Conservation (phyloP, 2,113 vertebrate genomes). For the Dicerorhinus sumatrensis region DNA sequence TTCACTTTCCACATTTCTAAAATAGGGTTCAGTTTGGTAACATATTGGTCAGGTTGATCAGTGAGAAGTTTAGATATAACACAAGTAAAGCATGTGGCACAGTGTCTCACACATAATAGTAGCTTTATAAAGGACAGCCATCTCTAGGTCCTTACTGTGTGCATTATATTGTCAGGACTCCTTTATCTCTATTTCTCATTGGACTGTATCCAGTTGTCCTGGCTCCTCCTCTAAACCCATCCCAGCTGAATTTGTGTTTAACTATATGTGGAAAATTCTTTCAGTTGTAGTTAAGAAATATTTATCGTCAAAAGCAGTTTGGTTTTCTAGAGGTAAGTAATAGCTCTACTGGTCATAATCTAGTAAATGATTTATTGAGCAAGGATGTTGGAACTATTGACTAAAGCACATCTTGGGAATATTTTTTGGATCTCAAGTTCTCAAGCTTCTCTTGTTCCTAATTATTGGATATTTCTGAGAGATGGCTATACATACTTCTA, state of each 20-base stretch:
- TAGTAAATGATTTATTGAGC: not conserved
- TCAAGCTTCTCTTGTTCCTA: not conserved
- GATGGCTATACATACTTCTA: not conserved
- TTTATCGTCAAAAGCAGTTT: not conserved
- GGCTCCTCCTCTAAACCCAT: not conserved
- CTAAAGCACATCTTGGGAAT: not conserved
- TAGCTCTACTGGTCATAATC: not conserved
- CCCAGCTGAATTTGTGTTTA: not conserved
- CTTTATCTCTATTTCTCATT: not conserved
- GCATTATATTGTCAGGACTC: not conserved
- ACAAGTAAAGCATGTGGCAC: not conserved
- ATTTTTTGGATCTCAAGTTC: not conserved
- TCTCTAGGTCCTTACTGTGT: not conserved
- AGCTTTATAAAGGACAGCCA: not conserved
- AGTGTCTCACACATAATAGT: no score
- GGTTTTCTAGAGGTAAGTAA: conserved; percentile 33
- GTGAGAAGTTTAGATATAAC: not conserved
- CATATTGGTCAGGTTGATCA: not conserved
- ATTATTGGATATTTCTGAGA: not conserved
- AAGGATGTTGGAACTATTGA: not conserved
- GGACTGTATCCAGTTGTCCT: not conserved
- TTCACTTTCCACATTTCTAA: not conserved
- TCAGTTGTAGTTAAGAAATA: not conserved
- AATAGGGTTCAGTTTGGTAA: not conserved
- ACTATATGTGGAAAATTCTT: not conserved